Conservation (phyloP, 2,797 vertebrate species). For the Scleropages formosus region DNA sequence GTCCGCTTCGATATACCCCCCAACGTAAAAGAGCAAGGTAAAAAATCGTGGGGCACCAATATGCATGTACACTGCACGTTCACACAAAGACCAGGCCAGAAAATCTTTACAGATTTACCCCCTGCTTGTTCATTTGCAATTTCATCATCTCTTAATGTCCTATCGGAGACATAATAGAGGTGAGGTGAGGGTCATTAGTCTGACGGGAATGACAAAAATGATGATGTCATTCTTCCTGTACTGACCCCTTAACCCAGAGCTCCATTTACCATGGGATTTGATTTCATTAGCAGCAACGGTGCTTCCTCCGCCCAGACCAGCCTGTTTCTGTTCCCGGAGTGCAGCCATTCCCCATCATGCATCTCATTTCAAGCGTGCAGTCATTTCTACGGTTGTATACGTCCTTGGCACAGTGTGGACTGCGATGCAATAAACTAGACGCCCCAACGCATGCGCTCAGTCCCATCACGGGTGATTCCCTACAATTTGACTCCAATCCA, state of each 20-base stretch:
- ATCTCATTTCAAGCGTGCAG: no score
- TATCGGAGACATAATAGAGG: conserved; percentile 60
- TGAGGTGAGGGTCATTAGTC: conserved; percentile 57
- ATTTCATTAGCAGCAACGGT: conserved; percentile 41
- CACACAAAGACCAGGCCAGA: conserved; percentile 42
- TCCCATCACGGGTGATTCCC: no score
- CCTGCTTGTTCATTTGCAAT: conserved; percentile 64
- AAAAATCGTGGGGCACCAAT: no score
- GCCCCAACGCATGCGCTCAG: no score
- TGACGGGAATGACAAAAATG: conserved; percentile 54
- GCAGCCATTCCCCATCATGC: neutral
- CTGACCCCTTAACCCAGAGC: conserved; percentile 51
- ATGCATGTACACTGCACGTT: neutral
- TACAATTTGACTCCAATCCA: no score
- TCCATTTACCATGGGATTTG: conserved; percentile 48
- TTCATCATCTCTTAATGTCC: conserved; percentile 73
- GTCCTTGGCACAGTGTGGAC: no score
- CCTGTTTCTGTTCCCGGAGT: neutral
- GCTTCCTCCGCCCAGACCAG: conserved; percentile 13
- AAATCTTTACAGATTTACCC: conserved; percentile 60
- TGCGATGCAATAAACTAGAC: no score
- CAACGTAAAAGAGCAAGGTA: no score
- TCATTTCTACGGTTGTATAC: no score
- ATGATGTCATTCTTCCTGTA: conserved; percentile 63
- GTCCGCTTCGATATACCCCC: no score